Percentiles rank a stretch among this genome's conserved stretches.
phyloP scores from a whole-genome alignment of 2,113 vertebrate species.

The Crotalus tigris region DNA sequence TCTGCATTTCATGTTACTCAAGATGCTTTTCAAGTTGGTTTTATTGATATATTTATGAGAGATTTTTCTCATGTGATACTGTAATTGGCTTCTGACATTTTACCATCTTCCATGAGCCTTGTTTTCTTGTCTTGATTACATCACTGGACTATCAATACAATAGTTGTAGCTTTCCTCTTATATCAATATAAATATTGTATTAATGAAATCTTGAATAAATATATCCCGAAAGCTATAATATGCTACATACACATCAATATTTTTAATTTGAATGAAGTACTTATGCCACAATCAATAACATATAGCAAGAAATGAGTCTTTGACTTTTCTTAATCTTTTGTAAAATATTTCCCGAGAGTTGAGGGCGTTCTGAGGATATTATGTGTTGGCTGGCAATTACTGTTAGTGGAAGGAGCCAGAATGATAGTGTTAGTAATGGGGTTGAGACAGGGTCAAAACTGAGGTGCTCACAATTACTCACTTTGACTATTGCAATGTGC shows the following conservation, averaged over 20 bases:
- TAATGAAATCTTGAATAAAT: background rate
- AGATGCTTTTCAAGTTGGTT: no score
- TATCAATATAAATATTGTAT: background rate
- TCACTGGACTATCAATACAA: conserved; percentile 19
- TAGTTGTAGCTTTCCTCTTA: background rate
- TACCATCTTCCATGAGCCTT: conserved; percentile 19
- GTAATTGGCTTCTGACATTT: conserved; percentile 31
- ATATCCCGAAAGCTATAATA: background rate
- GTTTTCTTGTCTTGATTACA: background rate
- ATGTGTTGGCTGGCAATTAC: no score
- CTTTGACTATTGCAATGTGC: no score
- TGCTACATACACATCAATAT: background rate
- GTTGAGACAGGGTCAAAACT: no score
- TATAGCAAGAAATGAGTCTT: background rate
- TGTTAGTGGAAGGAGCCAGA: no score
- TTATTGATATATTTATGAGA: no score
- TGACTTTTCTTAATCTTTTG: background rate
- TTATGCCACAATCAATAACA: background rate
- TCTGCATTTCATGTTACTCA: no score
- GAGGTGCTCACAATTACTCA: no score
- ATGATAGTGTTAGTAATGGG: no score
- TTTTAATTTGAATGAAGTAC: background rate
- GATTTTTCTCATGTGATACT: conserved; percentile 25
- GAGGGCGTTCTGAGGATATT: no score
- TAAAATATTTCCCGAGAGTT: background rate